Percentiles rank a stretch among this genome's conserved stretches.
Evolutionary conservation across 1,140 invertebrate species (phyloP).

Genomic region (Wiebesia pumilae): DNA sequence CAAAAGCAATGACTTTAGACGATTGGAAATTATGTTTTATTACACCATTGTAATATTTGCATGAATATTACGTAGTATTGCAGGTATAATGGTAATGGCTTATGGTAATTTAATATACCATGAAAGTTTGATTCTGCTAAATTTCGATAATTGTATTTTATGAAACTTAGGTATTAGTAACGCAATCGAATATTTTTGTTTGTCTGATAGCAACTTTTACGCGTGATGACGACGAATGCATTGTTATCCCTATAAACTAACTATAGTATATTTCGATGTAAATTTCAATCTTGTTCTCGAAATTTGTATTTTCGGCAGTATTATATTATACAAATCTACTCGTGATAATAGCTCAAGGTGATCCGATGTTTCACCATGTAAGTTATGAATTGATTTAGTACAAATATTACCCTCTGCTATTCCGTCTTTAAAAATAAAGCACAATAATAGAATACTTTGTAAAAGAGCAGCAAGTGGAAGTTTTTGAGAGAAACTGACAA

Average conservation of each 20-base stretch:
- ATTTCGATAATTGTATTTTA: no score
- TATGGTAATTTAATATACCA: neutral
- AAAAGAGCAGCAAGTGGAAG: slow-evolving; percentile 7
- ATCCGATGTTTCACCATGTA: neutral
- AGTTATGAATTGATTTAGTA: neutral
- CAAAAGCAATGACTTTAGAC: neutral
- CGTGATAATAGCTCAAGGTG: neutral
- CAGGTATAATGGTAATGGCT: neutral
- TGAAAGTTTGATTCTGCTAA: no score
- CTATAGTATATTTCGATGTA: no score
- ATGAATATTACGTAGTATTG: neutral
- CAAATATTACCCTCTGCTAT: neutral
- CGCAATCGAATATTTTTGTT: no score
- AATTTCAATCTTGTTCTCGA: no score
- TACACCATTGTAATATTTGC: neutral
- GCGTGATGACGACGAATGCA: no score
- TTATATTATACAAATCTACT: neutral
- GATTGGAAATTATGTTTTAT: neutral
- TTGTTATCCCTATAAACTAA: no score
- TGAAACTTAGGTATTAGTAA: no score
- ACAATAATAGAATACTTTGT: neutral
- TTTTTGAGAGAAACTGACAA: slow-evolving; percentile 32
- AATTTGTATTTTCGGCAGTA: no score
- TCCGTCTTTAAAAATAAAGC: neutral
- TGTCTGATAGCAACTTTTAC: no score